Base-by-base conservation (phyloP, 2,797 vertebrate genomes). In the Cyprinodon diabolis region DNA sequence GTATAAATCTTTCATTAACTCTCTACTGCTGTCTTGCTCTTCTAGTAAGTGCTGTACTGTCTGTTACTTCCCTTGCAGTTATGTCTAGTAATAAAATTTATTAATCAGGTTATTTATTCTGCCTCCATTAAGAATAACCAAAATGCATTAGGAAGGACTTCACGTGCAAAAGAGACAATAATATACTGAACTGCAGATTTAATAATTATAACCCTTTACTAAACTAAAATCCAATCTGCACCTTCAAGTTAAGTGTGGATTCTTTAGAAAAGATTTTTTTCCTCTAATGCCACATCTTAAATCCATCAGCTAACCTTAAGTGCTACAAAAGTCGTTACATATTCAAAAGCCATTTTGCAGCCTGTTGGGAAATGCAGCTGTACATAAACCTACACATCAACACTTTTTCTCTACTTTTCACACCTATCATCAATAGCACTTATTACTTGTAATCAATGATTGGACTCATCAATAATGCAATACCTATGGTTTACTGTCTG, bases 341-440 rank as follows among this genome's bases (percentile, higher is more conserved):
- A 74, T 76, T 77, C 75, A 60, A 43, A 74, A 79, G 60, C 69
- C 47, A 79, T 84, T 86, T 69, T 75, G 30, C 66, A 71, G 66
- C 69, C 88, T 72, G 4, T 43, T 57, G 84, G 80, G 84, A 85
- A 77, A 86, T 65, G 75, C 66, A 66, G 54, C 77, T 73, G 66
- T 13, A 82, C 74, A 79, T 82, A 77, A 83, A 80, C 68, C 76
- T 85, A 77, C 78, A 85, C 74, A 77, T 68, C 49, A 49, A 90
- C 90, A 85, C 89, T 76, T 90, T 83, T 78, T 69, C 80, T 80
- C 72, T 17, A 72, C 75, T 81, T 66, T 74, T 89, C 84, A 90
- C 89, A 89, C 89, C 84, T 86, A 82, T 71, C 89, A 91, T 89
- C 91, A 92, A 93, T 91, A 87, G 71, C 87, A 90, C 92, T 93